Base-by-base conservation (phyloP, 2,113 vertebrate species). In the Oryzias curvinotus region DNA sequence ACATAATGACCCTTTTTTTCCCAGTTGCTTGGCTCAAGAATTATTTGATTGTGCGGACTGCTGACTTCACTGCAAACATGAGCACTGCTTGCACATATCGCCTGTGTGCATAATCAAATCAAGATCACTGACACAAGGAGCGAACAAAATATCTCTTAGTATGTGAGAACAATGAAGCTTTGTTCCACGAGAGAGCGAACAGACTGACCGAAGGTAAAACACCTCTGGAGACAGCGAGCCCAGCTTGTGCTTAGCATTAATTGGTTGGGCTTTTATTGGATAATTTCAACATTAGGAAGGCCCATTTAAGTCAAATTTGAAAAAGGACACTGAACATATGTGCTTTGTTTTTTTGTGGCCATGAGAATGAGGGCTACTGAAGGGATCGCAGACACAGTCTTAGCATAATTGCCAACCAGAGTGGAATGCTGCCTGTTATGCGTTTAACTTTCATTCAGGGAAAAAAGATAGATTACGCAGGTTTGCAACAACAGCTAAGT, bases 41-140 rank as follows among this genome's bases (percentile, higher is more conserved):
- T 86, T 80, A 88, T 82, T 84, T 86, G 80, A 91, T 90, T 92
- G 90, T 90, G 85, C 76, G 83, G 80, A 90, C 81, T 88, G 88
- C 89, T 91, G 90, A 92, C 89, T 88, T 88, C 85, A 90, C 84
- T 89, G 86, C 86, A 91, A 90, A 91, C 90, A 87, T 88, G 88
- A 91, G 84, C 88, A 85, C 80, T 78, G 80, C 87, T 85, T 88
- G 85, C 88, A 85, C 83, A 87, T 85, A 87, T 89, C 85, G 89
- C 81, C 81, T 79, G 81, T 82, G 82, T 86, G 73, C 82, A 86
- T 93, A 92, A 93, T 91, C 88, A 81, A 92, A 93, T 93, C 85
- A 92, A 88, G 86, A 84, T 81, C 88, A 89, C 87, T 89, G 84
- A 87, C 90, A 90, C 85, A 87, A 84, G 70, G 69, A 74, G 80